Conservation (phyloP, 2,113 vertebrate species). For the Brachyistius frenatus region DNA sequence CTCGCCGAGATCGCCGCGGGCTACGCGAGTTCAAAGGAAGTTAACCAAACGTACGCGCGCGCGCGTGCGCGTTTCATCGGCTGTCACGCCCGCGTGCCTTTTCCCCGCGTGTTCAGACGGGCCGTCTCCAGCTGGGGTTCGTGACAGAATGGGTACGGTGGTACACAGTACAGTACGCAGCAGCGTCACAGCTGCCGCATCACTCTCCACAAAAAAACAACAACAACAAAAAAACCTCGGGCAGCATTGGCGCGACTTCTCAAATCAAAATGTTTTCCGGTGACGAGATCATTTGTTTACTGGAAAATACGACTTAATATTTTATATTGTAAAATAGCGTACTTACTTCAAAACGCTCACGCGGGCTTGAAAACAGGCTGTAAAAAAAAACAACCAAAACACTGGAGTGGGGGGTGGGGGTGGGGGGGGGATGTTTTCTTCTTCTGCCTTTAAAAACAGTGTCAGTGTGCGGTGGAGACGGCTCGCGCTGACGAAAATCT, state of each 20-base stretch:
- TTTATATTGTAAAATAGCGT: background rate
- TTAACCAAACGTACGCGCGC: constrained; percentile 21
- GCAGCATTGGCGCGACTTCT: constrained; percentile 14
- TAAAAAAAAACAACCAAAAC: background rate
- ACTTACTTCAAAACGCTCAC: background rate
- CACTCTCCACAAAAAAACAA: background rate
- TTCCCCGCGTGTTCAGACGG: constrained; percentile 62
- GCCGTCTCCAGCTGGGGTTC: constrained; percentile 58
- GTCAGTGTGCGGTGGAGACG: background rate
- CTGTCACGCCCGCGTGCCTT: constrained; percentile 62
- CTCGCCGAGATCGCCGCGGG: constrained; percentile 12
- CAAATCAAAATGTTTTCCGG: background rate
- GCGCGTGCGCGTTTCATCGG: constrained; percentile 40
- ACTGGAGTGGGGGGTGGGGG: constrained; percentile 13
- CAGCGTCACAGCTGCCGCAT: constrained; percentile 4
- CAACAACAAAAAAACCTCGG: constrained; percentile 6
- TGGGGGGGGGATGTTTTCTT: constrained; percentile 23
- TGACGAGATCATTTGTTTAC: background rate
- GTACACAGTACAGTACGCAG: constrained; percentile 42
- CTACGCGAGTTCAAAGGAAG: constrained; percentile 53
- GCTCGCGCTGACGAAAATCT: background rate
- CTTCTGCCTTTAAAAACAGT: background rate
- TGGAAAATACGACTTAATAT: constrained; percentile 1
- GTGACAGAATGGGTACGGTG: constrained; percentile 77
- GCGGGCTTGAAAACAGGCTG: background rate